These are phyloP conservation scores for Aethina tumida DNA, from an alignment of 1,140 invertebrate species.

Conservation along the genomic window DNA sequence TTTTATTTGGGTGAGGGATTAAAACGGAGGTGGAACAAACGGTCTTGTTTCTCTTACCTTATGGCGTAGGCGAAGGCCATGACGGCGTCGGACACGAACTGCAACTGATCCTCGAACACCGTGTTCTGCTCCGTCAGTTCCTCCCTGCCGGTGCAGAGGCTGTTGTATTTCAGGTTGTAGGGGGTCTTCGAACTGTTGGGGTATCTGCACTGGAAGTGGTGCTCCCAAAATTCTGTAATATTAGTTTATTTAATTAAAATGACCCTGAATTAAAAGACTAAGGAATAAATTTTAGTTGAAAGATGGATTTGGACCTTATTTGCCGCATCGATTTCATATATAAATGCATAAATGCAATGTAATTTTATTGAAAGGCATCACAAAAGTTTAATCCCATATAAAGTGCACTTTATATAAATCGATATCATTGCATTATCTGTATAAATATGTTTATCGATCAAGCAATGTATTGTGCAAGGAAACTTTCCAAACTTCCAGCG, in stretches of 20 bases:
- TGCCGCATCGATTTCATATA: too few relatives aligned
- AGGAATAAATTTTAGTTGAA: too few relatives aligned
- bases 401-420: not conserved
- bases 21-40: too few relatives aligned
- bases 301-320: too few relatives aligned
- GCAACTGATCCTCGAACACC: conserved; percentile 79
- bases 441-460: not conserved
- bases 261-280: too few relatives aligned
- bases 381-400: not conserved
- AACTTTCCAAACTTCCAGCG: too few relatives aligned
- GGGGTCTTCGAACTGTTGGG: conserved; percentile 67
- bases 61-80: conserved; percentile 85
- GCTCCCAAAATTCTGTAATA: conserved; percentile 84
- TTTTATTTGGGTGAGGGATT: too few relatives aligned
- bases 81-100: conserved; percentile 88
- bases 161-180: conserved; percentile 65
- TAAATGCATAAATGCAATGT: too few relatives aligned
- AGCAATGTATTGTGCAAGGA: conserved; percentile 1
- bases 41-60: too few relatives aligned
- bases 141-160: conserved; percentile 59
- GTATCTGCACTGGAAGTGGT: conserved; percentile 78
- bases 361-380: not conserved
- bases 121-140: conserved; percentile 62
- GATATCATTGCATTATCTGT: not conserved
- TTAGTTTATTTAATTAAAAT: conserved; percentile 12